Percentiles rank a stretch among this genome's conserved stretches.
These are phyloP conservation scores for Scaptomyza flava DNA, from an alignment of 2,888 invertebrate genomes.

Conservation along the genomic window DNA sequence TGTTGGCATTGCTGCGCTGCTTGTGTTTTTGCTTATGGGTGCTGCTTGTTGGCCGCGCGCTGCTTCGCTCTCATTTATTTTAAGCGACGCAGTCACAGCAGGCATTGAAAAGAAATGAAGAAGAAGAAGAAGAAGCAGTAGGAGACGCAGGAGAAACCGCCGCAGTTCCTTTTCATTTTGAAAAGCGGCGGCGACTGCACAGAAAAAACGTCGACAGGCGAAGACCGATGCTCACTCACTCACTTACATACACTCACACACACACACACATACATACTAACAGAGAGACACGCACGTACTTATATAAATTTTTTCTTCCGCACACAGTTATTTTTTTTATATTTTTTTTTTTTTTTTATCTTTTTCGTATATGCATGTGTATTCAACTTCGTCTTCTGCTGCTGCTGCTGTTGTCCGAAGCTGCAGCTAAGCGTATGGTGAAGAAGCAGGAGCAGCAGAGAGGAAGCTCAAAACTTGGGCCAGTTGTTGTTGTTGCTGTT, in stretches of 20 bases:
- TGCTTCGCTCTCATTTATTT: slow-evolving; percentile 63
- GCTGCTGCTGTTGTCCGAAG: slow-evolving; percentile 29
- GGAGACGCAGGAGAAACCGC: slow-evolving; percentile 26
- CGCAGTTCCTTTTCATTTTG: slow-evolving; percentile 67
- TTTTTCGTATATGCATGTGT: slow-evolving; percentile 58
- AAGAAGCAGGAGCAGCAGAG: slow-evolving; percentile 32
- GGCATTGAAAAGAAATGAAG: not conserved
- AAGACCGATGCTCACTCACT: slow-evolving; percentile 34
- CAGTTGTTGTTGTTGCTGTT: slow-evolving; percentile 41
- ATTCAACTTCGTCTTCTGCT: slow-evolving; percentile 38
- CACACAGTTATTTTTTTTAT: slow-evolving; percentile 52
- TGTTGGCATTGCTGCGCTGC: slow-evolving; percentile 40
- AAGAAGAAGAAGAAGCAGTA: not conserved
- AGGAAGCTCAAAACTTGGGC: slow-evolving; percentile 55
- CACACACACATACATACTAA: slow-evolving; percentile 17
- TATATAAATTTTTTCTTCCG: slow-evolving; percentile 64
- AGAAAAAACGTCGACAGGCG: slow-evolving; percentile 36
- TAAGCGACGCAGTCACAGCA: slow-evolving; percentile 29
- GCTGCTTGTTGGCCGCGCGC: slow-evolving; percentile 42
- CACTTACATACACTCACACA: slow-evolving; percentile 16
- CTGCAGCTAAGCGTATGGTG: slow-evolving; percentile 47
- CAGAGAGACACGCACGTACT: slow-evolving; percentile 67
- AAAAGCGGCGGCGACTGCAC: slow-evolving; percentile 40
- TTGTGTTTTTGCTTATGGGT: slow-evolving; percentile 34
- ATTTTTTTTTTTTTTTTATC: not conserved